Base-by-base conservation (phyloP, 1,140 invertebrate genomes). In the Eciton burchellii region DNA sequence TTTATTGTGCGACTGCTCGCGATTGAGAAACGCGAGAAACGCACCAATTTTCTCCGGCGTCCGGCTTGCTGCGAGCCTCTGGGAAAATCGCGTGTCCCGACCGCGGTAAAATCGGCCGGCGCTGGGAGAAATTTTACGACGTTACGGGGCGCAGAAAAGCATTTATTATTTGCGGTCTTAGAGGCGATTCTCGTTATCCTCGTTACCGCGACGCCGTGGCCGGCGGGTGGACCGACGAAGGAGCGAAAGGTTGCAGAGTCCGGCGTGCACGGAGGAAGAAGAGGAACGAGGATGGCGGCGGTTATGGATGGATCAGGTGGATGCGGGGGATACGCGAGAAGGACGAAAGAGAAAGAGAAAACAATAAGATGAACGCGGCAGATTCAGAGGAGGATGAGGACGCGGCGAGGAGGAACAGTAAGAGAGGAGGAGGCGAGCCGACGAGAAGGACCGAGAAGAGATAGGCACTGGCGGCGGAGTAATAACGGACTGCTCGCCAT, bases 121-220 rank as follows among this genome's bases (percentile, higher is more conserved):
- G 62, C 19, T 41, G 24, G 29, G 16, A 60, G 59, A 82, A 85
- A 81, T 81, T 88, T 88, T 88, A 88, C 86, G 86, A 87, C 35
- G 72, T 86, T 76, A 88, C 84, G 66, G 56, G 74, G 62, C 62
- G 57, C 83, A 81, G 81, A 88, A 81, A 76, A 76, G 87, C 86
- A 88, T 88, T 88, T 88, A 88, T 88, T 88, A 88, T 88, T 88
- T 88, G 87, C 86, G 84, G 86, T 88, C 86, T 88, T 88, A 85
- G 84, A 84, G 71, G 21, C 81, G 87, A 88, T 88, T 82, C 87
- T 86, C 87, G 88, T 89, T 89, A 89, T 89, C 87, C 88, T 88
- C 84, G 88, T 89, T 89, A 89, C 86, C 65, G 52, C 49, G 77
- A 57, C 66, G 49, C 57, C 54, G 72, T 49, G 62, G 76, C 59